A percentile compares a stretch with the other conserved stretches of the same genome.
phyloP scores from a whole-genome alignment of 2,888 invertebrate genomes.

The Podabrus alpinus region DNA sequence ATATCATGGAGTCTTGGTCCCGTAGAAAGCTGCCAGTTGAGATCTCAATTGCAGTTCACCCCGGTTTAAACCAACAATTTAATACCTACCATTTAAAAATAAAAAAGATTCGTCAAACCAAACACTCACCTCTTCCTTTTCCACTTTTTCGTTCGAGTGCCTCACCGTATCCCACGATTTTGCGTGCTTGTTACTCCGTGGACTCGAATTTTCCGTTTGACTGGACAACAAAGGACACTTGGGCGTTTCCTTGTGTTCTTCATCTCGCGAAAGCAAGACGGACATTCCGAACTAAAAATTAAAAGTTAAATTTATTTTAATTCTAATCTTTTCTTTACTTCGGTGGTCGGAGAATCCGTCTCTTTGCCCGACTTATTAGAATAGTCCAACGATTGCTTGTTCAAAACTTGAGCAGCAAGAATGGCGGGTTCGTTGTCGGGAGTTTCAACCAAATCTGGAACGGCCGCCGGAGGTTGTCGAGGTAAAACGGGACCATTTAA shows the following conservation, averaged over 20 bases:
- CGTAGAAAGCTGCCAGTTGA: too few species aligned
- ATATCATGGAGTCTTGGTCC: too few species aligned
- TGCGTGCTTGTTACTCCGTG: constrained; percentile 42
- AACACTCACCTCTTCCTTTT: constrained; percentile 52
- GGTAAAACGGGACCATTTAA: constrained; percentile 85
- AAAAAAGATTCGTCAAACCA: background rate
- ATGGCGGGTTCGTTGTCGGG: constrained; percentile 68
- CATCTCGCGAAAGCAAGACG: constrained; percentile 70
- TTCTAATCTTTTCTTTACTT: constrained; percentile 51
- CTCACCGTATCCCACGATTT: constrained; percentile 59
- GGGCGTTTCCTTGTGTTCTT: constrained; percentile 55
- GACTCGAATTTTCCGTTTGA: constrained; percentile 40
- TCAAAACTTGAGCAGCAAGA: constrained; percentile 72
- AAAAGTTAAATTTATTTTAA: background rate
- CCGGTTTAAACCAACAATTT: too few species aligned
- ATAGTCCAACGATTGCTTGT: constrained; percentile 60
- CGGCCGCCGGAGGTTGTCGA: constrained; percentile 55
- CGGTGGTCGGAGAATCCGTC: constrained; percentile 57
- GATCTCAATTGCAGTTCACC: too few species aligned
- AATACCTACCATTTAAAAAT: too few species aligned
- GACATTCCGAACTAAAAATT: constrained; percentile 68
- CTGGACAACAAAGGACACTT: constrained; percentile 50
- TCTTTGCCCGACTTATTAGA: constrained; percentile 53
- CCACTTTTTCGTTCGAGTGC: constrained; percentile 64
- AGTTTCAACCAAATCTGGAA: constrained; percentile 58